Percentiles rank a stretch among this genome's conserved stretches.
Evolutionary conservation across 1,140 invertebrate genomes (phyloP).

Genomic region (Zaprionus africanus): DNA sequence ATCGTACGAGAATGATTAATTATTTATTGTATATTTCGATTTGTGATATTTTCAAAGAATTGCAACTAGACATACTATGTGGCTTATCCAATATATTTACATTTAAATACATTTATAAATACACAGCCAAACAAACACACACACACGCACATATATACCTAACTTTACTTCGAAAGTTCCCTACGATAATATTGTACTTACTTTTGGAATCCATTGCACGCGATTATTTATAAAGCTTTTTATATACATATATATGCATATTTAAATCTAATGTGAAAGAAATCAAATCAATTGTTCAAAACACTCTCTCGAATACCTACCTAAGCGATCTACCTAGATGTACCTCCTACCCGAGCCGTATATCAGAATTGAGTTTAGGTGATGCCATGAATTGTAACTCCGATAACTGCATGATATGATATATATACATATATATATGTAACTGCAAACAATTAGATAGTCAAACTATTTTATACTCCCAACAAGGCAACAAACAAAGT

Average conservation of each 20-base stretch:
- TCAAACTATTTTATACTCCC: constrained; percentile 76
- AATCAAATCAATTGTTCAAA: constrained; percentile 42
- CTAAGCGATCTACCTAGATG: constrained; percentile 11
- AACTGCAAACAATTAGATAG: constrained; percentile 65
- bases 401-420: constrained; percentile 52
- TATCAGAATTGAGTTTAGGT: constrained; percentile 14
- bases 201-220: constrained; percentile 41
- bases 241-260: constrained; percentile 32
- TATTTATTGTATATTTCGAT: constrained; percentile 80
- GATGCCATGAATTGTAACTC: constrained; percentile 54
- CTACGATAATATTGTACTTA: constrained; percentile 49
- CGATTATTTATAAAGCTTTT: constrained; percentile 45
- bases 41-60: constrained; percentile 83
- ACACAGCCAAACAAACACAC: not conserved
- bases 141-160: constrained; percentile 18
- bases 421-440: too few species aligned
- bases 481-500: constrained; percentile 42
- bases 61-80: constrained; percentile 77
- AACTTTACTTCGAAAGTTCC: constrained; percentile 46
- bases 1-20: constrained; percentile 65
- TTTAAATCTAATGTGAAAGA: not conserved
- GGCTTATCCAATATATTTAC: constrained; percentile 67
- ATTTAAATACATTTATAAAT: constrained; percentile 21
- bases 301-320: constrained; percentile 39
- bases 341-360: constrained; percentile 1